These are phyloP conservation scores for Pomacea maculata DNA, from an alignment of 1,140 invertebrate species.

Conservation along the genomic window DNA sequence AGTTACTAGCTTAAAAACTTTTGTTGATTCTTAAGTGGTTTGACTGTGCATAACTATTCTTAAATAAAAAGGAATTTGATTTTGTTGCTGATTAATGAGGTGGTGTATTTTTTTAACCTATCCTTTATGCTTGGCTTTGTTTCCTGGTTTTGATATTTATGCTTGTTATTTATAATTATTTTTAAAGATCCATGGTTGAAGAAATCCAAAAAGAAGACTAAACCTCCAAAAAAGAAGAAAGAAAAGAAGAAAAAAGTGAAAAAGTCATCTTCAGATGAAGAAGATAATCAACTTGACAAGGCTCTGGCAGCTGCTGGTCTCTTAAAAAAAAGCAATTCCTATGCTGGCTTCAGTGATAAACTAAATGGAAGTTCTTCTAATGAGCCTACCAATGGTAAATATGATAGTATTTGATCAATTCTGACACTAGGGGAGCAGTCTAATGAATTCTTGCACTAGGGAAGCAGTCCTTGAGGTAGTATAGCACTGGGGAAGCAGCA, in stretches of 20 bases:
- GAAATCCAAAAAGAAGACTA: slow-evolving; percentile 56
- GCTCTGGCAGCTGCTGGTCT: slow-evolving; percentile 67
- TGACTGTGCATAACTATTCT: too few species aligned
- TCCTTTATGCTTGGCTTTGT: too few species aligned
- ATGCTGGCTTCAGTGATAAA: neutral
- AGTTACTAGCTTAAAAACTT: slow-evolving; percentile 21
- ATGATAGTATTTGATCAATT: too few species aligned
- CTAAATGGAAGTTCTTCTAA: neutral
- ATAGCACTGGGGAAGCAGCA: too few species aligned
- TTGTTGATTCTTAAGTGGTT: too few species aligned
- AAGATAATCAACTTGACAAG: slow-evolving; percentile 77
- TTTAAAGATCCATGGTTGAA: slow-evolving; percentile 83
- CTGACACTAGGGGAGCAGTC: too few species aligned
- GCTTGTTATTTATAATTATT: slow-evolving; percentile 12
- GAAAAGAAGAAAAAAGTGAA: slow-evolving; percentile 68
- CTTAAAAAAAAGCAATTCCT: slow-evolving; percentile 27
- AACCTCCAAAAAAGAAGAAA: slow-evolving; percentile 70
- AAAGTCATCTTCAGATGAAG: slow-evolving; percentile 61
- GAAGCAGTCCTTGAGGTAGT: too few species aligned
- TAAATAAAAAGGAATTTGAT: too few species aligned
- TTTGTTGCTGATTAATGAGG: too few species aligned
- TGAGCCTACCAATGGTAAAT: neutral
- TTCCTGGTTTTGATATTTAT: too few species aligned
- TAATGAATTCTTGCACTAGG: too few species aligned
- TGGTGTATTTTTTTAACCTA: too few species aligned